phyloP scores from a whole-genome alignment of 2,888 invertebrate genomes.

The Dynastes hyllus region DNA sequence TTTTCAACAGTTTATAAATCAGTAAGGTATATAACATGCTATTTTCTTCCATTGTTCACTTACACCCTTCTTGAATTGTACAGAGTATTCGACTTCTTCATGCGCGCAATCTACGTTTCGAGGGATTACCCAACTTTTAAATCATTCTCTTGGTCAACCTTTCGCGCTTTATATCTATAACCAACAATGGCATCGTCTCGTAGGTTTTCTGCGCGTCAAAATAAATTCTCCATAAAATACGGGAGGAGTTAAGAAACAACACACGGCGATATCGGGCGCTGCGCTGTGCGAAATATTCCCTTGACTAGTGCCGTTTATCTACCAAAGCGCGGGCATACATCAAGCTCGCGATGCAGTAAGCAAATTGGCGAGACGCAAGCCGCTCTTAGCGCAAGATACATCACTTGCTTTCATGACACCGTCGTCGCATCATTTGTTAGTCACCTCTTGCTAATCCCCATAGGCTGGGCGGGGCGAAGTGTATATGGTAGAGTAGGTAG shows the following conservation, averaged over 20 bases:
- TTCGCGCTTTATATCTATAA: too few species aligned
- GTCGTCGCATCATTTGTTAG: conserved; percentile 20
- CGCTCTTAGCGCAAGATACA: conserved; percentile 11
- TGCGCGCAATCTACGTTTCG: too few species aligned
- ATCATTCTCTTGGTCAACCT: too few species aligned
- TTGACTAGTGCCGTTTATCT: not conserved
- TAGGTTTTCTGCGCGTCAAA: not conserved
- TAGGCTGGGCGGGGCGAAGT: too few species aligned
- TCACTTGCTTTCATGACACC: conserved; percentile 17
- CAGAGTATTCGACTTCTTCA: too few species aligned
- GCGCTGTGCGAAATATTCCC: not conserved
- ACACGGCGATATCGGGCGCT: not conserved
- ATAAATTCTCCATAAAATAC: not conserved
- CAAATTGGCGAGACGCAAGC: conserved; percentile 15
- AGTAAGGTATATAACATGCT: too few species aligned
- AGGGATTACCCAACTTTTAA: too few species aligned
- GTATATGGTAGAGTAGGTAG: too few species aligned
- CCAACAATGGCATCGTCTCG: not conserved
- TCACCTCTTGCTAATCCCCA: not conserved
- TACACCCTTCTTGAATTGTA: too few species aligned
- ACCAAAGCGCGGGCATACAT: conserved; percentile 7
- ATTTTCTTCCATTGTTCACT: too few species aligned
- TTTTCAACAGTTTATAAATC: too few species aligned
- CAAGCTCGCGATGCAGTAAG: conserved; percentile 24
- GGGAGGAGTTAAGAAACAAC: not conserved